Evolutionary conservation across 2,888 invertebrate species (phyloP).

Genomic region (Scrobipalpa costella): DNA sequence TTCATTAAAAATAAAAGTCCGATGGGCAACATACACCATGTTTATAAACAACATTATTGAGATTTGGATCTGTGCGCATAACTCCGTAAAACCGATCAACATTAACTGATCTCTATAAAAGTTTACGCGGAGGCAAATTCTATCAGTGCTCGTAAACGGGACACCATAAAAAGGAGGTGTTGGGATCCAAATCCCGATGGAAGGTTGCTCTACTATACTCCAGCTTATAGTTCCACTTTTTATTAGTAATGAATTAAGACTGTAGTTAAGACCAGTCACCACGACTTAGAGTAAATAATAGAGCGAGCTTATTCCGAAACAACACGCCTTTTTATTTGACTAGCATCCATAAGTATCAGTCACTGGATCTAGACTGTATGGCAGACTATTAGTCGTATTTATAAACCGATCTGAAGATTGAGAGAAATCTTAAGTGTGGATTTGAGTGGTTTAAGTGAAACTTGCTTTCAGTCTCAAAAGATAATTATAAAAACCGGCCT

Average conservation of each 20-base stretch:
- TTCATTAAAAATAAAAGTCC: neutral
- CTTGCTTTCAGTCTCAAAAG: too few relatives aligned
- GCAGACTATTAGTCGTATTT: too few relatives aligned
- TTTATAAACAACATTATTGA: constrained; percentile 8
- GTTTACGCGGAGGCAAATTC: constrained; percentile 62
- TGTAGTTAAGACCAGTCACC: too few relatives aligned
- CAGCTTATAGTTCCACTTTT: neutral
- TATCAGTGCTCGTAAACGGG: constrained; percentile 62
- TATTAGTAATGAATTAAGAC: neutral
- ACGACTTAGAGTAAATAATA: constrained; percentile 33
- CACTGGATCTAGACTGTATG: too few relatives aligned
- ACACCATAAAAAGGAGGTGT: constrained; percentile 53
- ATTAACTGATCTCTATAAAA: constrained; percentile 53
- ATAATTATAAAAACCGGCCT: too few relatives aligned
- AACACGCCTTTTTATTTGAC: too few relatives aligned
- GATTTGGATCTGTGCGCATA: neutral
- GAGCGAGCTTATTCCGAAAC: neutral
- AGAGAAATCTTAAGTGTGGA: too few relatives aligned
- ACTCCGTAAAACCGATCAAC: constrained; percentile 11
- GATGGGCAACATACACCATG: neutral
- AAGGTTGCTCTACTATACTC: neutral
- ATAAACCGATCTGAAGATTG: too few relatives aligned
- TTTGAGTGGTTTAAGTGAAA: too few relatives aligned
- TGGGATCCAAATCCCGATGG: neutral
- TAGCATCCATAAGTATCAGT: too few relatives aligned